Base-by-base conservation (phyloP, 2,797 vertebrate species). In the Picus viridis region DNA sequence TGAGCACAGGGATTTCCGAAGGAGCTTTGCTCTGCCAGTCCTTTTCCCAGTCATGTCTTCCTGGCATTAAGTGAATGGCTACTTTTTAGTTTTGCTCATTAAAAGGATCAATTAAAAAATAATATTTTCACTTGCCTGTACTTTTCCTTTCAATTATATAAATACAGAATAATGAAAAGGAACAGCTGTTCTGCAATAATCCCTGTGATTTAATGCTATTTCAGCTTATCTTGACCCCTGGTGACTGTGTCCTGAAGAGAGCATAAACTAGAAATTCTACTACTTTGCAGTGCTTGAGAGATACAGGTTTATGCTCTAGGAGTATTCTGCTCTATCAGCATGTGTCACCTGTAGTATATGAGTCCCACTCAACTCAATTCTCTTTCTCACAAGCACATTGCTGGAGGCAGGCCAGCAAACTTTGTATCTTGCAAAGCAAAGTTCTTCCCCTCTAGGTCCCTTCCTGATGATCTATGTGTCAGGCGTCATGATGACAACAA, bases 61-160 rank as follows among this genome's bases (percentile, higher is more conserved):
- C 27, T 93, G n/a, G 22, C 61, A 58, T 71, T 68, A 68, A 16
- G 16, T 29, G 23, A 26, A 73, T 75, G 34, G 64, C 29, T 84
- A 36, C 39, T 58, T 75, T 90, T 81, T 79, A 69, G n/a, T 72
- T 68, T 76, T 80, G 9, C 18, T 64, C 88, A 91, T 83, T 61
- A 84, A 67, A 26, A 73, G 27, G 27, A 86, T 34, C 27, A 64
- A 53, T 71, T 91, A 93, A 89, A 90, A 90, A 23, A 6, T 45
- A 47, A 8, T 78, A 81, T 89, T 93, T 93, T 89, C 49, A 45
- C 61, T 91, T 89, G 59, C 10, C 64, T 27, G 9, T 88, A 54
- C 57, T 85, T 88, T 88, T 39, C 53, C 61, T 83, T 88, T 95
- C 57, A 94, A 76, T 75, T 70, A 69, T 63, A 24, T 93, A 87